These are phyloP conservation scores for Oeneis ivallda DNA, from an alignment of 2,888 invertebrate genomes.

Conservation along the genomic window DNA sequence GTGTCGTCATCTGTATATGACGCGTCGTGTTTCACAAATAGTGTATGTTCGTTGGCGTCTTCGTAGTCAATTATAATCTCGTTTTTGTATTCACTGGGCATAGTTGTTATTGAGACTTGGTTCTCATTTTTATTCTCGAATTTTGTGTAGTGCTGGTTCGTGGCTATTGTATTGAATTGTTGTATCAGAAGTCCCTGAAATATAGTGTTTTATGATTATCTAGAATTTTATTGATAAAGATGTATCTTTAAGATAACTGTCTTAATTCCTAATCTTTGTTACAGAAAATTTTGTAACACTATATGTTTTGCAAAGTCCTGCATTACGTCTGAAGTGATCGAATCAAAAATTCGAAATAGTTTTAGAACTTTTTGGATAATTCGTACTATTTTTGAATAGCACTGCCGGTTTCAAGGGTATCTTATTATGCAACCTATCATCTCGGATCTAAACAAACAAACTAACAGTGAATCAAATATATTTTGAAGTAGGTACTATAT, in stretches of 20 bases:
- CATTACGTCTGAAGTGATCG: background rate
- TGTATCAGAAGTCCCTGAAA: constrained; percentile 77
- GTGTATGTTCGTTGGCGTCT: constrained; percentile 56
- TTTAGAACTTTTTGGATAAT: background rate
- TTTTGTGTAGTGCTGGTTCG: constrained; percentile 67
- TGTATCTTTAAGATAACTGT: background rate
- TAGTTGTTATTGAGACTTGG: constrained; percentile 60
- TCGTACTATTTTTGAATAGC: background rate
- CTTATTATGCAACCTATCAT: too few species aligned
- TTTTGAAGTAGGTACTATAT: too few species aligned
- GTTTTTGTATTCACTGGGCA: constrained; percentile 54
- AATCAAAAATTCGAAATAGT: background rate
- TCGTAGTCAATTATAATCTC: constrained; percentile 73
- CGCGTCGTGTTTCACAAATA: constrained; percentile 66
- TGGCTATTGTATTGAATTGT: constrained; percentile 73
- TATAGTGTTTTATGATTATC: constrained; percentile 20
- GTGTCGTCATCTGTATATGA: constrained; percentile 64
- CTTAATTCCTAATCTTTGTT: background rate
- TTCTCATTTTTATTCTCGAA: constrained; percentile 58
- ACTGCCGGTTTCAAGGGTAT: background rate
- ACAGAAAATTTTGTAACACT: background rate
- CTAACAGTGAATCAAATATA: too few species aligned
- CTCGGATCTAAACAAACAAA: background rate
- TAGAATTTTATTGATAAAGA: constrained; percentile 8
- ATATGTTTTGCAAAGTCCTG: background rate